Evolutionary conservation across 1,140 invertebrate species (phyloP).

Genomic region (Drosophila nasuta): DNA sequence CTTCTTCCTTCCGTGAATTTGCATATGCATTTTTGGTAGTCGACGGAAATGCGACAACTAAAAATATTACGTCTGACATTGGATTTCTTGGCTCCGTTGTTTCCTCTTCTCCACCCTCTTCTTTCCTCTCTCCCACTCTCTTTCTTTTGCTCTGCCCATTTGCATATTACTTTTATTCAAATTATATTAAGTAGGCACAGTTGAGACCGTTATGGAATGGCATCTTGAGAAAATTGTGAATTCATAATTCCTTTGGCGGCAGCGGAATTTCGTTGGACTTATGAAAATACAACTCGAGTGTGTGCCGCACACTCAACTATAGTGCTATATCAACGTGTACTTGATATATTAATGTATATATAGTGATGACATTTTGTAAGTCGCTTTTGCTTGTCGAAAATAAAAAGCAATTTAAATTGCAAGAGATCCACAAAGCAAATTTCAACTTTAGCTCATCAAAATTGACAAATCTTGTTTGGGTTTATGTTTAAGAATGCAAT

Average conservation of each 20-base stretch:
- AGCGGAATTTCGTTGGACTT: constrained; percentile 14
- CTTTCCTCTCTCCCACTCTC: neutral
- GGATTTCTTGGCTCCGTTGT: constrained; percentile 28
- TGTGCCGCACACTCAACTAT: constrained; percentile 12
- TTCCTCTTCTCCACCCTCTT: constrained; percentile 9
- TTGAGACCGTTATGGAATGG: constrained; percentile 41
- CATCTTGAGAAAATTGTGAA: constrained; percentile 46
- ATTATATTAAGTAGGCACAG: constrained; percentile 64
- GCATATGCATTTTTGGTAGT: constrained; percentile 78
- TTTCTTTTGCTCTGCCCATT: constrained; percentile 36
- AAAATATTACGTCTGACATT: constrained; percentile 60
- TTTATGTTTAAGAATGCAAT: too few relatives aligned
- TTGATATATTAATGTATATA: neutral
- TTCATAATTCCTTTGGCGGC: constrained; percentile 41
- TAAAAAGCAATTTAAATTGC: neutral
- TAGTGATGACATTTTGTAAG: constrained; percentile 1
- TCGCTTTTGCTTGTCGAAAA: neutral
- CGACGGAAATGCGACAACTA: constrained; percentile 76
- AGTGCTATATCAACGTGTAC: neutral
- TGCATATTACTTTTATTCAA: constrained; percentile 71
- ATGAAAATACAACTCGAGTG: neutral
- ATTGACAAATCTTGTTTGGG: too few relatives aligned
- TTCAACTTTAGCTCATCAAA: too few relatives aligned
- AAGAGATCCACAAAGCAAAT: neutral
- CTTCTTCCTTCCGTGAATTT: constrained; percentile 32